Percentiles rank a stretch among this genome's conserved stretches.
phyloP scores from a whole-genome alignment of 1,140 invertebrate genomes.

The Gerris buenoi region DNA sequence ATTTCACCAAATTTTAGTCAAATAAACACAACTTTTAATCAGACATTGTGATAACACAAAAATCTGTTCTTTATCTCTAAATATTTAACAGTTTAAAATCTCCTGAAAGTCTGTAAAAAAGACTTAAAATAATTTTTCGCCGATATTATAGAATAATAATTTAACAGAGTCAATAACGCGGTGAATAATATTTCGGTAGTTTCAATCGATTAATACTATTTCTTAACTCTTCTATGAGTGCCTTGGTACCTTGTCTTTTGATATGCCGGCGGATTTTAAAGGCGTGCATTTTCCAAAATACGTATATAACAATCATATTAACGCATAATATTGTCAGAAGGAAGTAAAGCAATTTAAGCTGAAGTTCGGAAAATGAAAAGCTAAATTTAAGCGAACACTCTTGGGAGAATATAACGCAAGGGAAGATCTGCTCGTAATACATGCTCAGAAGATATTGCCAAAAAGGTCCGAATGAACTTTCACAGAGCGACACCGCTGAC shows the following conservation, averaged over 20 bases:
- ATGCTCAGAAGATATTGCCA: neutral
- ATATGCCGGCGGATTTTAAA: neutral
- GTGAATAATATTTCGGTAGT: neutral
- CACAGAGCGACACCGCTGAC: neutral
- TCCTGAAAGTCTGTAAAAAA: too few relatives aligned
- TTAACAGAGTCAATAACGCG: neutral
- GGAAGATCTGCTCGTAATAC: neutral
- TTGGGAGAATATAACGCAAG: neutral
- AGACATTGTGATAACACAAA: too few relatives aligned
- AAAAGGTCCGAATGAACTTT: neutral
- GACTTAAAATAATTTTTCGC: too few relatives aligned
- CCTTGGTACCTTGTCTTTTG: neutral
- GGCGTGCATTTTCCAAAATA: neutral
- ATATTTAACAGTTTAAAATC: too few relatives aligned
- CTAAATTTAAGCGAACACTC: neutral
- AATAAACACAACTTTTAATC: too few relatives aligned
- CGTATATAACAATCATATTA: neutral
- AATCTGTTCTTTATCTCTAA: too few relatives aligned
- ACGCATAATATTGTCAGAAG: neutral
- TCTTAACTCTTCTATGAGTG: neutral
- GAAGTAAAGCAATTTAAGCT: neutral
- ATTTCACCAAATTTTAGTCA: too few relatives aligned
- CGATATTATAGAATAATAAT: too few relatives aligned
- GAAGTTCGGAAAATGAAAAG: neutral
- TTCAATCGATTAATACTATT: neutral